Conservation (phyloP, 2,113 vertebrate genomes). For the Tapirus terrestris region DNA sequence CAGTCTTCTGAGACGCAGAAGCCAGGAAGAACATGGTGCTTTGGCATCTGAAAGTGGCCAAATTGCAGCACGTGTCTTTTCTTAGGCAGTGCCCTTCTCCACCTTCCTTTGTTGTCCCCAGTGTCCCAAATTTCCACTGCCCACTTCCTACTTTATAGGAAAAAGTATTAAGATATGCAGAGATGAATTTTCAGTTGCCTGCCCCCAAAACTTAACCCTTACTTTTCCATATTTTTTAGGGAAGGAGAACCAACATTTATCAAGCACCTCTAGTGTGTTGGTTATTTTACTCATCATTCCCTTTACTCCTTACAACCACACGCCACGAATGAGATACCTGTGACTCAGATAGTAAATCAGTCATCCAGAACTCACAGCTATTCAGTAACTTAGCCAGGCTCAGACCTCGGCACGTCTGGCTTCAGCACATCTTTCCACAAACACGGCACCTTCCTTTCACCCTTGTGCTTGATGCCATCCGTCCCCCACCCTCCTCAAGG, state of each 20-base stretch:
- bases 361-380: background rate
- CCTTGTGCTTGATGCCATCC: background rate
- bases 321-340: background rate
- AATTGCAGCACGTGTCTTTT: background rate
- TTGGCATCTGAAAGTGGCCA: background rate
- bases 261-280: background rate
- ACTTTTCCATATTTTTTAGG: background rate
- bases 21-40: background rate
- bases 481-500: background rate
- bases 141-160: background rate
- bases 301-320: background rate
- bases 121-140: background rate
- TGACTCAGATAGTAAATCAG: background rate
- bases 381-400: background rate
- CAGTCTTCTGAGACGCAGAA: background rate
- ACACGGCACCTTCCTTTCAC: background rate
- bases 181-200: background rate
- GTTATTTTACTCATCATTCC: background rate
- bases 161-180: background rate
- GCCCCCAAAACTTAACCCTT: background rate
- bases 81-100: background rate
- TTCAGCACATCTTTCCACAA: background rate
- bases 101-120: background rate
- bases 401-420: background rate
- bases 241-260: background rate